Evolutionary conservation across 2,797 vertebrate species (phyloP).

Genomic region (Hozukius guyotensis): DNA sequence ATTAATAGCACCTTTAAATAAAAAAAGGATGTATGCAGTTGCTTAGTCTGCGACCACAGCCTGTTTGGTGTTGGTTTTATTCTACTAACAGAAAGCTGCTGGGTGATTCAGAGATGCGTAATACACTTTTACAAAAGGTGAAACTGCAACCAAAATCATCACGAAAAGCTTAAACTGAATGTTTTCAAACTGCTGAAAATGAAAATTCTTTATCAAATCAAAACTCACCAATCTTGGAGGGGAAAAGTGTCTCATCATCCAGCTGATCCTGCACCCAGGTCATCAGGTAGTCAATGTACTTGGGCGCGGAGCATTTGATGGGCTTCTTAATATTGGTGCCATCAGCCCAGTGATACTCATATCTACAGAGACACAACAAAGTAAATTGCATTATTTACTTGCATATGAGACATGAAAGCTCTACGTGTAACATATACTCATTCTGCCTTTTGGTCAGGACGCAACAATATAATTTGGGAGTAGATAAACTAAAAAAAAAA

Average conservation of each 20-base stretch:
- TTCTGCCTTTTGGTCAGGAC: background rate
- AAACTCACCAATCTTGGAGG: conserved; percentile 93
- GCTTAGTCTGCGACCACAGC: background rate
- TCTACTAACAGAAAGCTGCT: background rate
- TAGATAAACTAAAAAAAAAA: conserved; percentile 19
- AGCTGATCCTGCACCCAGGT: conserved; percentile 98
- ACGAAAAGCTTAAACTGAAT: background rate
- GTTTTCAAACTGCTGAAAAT: background rate
- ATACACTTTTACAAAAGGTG: background rate
- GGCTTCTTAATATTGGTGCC: conserved; percentile 98
- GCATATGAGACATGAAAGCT: background rate
- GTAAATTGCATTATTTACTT: background rate
- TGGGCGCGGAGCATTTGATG: conserved; percentile 96
- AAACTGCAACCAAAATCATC: background rate
- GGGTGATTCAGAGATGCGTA: background rate
- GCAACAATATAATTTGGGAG: background rate
- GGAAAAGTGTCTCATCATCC: conserved; percentile 96
- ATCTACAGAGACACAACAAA: conserved; percentile 76
- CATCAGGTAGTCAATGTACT: conserved; percentile 98
- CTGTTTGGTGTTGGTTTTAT: background rate
- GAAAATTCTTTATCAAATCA: background rate
- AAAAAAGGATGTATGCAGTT: background rate
- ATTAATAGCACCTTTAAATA: too few relatives aligned
- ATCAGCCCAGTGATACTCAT: conserved; percentile 97
- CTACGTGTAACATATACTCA: background rate